Evolutionary conservation across 2,888 invertebrate genomes (phyloP), one percentile per base, ranked within the genome.

Genomic region (Chironomus tentans): DNA sequence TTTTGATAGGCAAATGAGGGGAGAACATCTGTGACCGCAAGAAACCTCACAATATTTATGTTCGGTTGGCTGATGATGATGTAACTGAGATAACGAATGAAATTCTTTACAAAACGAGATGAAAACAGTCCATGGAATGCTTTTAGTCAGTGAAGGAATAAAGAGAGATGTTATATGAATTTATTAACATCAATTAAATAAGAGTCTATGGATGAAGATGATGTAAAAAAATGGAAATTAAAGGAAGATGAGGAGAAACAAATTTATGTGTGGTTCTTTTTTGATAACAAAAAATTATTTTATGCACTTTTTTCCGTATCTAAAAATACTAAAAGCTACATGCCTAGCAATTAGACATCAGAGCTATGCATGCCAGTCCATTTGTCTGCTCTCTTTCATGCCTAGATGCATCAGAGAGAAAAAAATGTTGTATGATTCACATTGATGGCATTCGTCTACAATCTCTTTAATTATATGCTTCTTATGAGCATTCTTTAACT

Each of bases 381-480:
- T 38, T 38, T 38, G 38, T 38, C 38, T 38, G 38, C 38, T 38
- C 38, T 38, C 10, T 10, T 38, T 38, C 38, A 38, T 38, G 38
- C 38, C 7, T 38, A 38, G 38, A 38, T 38, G 38, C 38, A 38
- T 38, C 38, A 10, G 10, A 38, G 38, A 38, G 10, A 38, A 38
- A 4, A 10, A 38, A 38, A 38, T 38, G 10, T 38, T 24, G 65
- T 13, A 65, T 65, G 65, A 65, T 24, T 65, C 65, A 65, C 65
- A 65, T 65, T 22, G 22, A 65, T 65, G 65, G 65, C 21, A 65
- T 65, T 65, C 65, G 65, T 65, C 65, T 24, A 65, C 10, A 65
- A 65, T 65, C 65, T 65, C 15, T 13, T 65, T 65, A 65, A 65
- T 65, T 65, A 65, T 65, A 65, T 65, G 65, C 21, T 62, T 15